Evolutionary conservation across 1,140 invertebrate genomes (phyloP), one percentile per base, ranked within the genome.

Genomic region (Drosophila willistoni): DNA sequence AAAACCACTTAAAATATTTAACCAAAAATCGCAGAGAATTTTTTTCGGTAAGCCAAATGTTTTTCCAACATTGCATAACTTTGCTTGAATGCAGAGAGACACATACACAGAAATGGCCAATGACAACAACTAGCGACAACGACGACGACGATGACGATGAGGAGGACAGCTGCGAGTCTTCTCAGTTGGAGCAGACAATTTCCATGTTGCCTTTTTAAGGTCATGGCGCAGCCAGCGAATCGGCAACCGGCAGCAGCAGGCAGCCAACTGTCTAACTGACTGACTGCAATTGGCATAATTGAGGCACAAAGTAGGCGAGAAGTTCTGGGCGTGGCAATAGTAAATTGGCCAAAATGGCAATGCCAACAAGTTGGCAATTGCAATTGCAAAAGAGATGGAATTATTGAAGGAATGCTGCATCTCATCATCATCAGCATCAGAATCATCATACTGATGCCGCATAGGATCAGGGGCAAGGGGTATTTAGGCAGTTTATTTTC

Each of bases 1-100:
- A 89, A 77, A 89, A 89, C 84, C 84, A 87, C 84, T 87, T 87
- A 81, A 87, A 89, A 82, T 86, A 83, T 87, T 86, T 87, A 82
- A 70, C 79, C 71, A 75, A 85, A 84, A 85, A 77, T 57, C 56
- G 68, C 44, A 51, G 10, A 51, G 17, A 51, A 22, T 59, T 6
- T 75, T 66, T 59, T 41, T 75, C 47, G 57, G 42, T 54, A 73
- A 42, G 70, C 62, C 62, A 73, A 79, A 68, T 68, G 64, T 61
- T 79, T 72, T 51, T 56, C 59, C 34, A 10, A 56, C 81, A 69
- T 86, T 87, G 84, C 83, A 89, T 89, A 87, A 87, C 80, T 78
- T 64, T 62, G 62, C 64, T 59, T 66, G 62, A 22, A 51, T 51
- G 44, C 44, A 51, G 17, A 51, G 7, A 47, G 17, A 22, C 19